phyloP scores from a whole-genome alignment of 2,888 invertebrate genomes.

The Eupithecia subumbrata region DNA sequence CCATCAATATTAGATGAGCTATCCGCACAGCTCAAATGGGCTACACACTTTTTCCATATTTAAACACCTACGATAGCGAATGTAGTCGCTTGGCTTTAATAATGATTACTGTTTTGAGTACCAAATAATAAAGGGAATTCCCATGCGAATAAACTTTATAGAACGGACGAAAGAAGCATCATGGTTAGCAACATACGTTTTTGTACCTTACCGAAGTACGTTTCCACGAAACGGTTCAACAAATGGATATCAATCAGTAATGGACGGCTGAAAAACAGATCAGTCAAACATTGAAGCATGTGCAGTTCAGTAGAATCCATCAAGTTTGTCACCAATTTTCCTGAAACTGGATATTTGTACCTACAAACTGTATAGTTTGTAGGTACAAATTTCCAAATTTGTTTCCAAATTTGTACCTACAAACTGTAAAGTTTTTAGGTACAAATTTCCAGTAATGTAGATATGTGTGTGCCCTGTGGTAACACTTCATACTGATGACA shows the following conservation, averaged over 20 bases:
- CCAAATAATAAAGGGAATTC: background rate
- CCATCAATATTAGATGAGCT: constrained; percentile 69
- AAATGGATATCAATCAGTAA: constrained; percentile 8
- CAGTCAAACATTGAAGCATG: constrained; percentile 5
- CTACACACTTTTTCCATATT: constrained; percentile 47
- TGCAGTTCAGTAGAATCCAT: constrained; percentile 16
- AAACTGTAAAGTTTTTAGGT: constrained; percentile 23
- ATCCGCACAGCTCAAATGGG: constrained; percentile 46
- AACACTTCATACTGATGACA: constrained; percentile 55
- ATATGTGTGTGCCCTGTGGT: constrained; percentile 35
- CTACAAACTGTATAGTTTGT: no score
- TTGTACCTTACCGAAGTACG: background rate
- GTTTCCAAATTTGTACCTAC: no score
- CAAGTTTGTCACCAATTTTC: constrained; percentile 11
- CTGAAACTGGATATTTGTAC: constrained; percentile 17
- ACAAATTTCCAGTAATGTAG: constrained; percentile 8
- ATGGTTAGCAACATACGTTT: background rate
- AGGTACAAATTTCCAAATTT: no score
- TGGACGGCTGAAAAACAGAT: constrained; percentile 4
- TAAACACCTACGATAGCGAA: constrained; percentile 37
- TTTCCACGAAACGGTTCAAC: background rate
- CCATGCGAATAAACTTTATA: background rate
- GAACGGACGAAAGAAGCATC: background rate
- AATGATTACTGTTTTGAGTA: constrained; percentile 32
- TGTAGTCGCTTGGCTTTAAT: constrained; percentile 39